A percentile compares a stretch with the other conserved stretches of the same genome.
Evolutionary conservation across 2,797 vertebrate species (phyloP).

Genomic region (Macrochelys suwanniensis): DNA sequence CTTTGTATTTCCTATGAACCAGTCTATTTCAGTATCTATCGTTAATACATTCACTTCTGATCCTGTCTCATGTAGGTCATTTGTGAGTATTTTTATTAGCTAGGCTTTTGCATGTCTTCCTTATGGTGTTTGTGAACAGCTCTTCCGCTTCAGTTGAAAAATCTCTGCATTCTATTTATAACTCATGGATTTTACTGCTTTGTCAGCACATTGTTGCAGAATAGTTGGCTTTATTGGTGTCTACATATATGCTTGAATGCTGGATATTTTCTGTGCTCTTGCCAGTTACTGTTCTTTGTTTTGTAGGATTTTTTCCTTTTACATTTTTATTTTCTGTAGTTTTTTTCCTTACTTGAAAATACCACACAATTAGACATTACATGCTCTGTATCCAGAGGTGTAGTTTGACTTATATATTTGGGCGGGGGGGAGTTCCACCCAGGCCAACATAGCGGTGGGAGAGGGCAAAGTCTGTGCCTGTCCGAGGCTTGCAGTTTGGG

Average conservation of each 20-base stretch:
- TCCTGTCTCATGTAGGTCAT: neutral
- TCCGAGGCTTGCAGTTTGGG: too few species aligned
- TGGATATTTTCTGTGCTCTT: neutral
- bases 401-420: too few species aligned
- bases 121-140: neutral
- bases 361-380: too few species aligned
- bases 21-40: neutral
- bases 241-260: neutral
- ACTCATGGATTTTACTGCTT: neutral
- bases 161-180: neutral
- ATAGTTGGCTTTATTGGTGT: neutral
- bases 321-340: neutral
- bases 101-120: neutral
- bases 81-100: neutral
- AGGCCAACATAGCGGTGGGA: too few species aligned
- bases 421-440: too few species aligned
- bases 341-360: neutral
- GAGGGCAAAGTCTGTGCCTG: too few species aligned
- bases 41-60: neutral
- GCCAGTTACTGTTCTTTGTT: neutral
- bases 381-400: too few species aligned
- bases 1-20: neutral
- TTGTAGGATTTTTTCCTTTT: neutral
- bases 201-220: neutral
- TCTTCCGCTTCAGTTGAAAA: neutral